Evolutionary conservation across 2,888 invertebrate species (phyloP).

Genomic region (Drosophila acutilabella): DNA sequence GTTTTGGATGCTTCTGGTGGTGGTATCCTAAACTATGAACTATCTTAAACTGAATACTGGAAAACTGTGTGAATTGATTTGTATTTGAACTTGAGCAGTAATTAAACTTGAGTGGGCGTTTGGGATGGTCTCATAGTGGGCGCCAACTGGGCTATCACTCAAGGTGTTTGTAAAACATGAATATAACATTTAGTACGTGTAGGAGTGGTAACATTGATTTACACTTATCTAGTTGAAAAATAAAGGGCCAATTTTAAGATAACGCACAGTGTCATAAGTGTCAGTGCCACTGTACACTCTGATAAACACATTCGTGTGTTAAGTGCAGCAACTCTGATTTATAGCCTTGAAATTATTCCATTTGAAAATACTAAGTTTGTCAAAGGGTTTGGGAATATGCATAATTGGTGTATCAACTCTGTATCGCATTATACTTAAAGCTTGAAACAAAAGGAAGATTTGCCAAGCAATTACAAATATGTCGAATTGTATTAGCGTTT

Average conservation of each 20-base stretch:
- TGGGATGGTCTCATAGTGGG: background rate
- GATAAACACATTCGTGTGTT: background rate
- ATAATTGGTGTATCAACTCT: too few relatives aligned
- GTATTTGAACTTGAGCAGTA: conserved; percentile 42
- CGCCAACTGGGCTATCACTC: conserved; percentile 13
- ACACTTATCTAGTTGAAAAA: conserved; percentile 4
- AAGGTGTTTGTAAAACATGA: conserved; percentile 32
- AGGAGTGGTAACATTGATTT: conserved; percentile 36
- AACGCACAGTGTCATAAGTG: background rate
- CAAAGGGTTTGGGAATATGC: too few relatives aligned
- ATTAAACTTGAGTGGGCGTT: conserved; percentile 17
- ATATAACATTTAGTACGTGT: conserved; percentile 25
- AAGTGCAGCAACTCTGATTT: background rate
- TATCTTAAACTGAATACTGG: background rate
- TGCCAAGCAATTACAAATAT: too few relatives aligned
- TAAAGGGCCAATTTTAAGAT: background rate
- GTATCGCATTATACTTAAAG: too few relatives aligned
- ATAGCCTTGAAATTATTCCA: too few relatives aligned
- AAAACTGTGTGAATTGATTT: conserved; percentile 48
- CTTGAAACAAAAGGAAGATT: too few relatives aligned
- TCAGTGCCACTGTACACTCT: conserved; percentile 6
- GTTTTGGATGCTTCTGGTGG: conserved; percentile 11
- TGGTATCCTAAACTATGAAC: conserved; percentile 13
- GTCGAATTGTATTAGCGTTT: too few relatives aligned
- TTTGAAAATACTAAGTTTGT: too few relatives aligned